Evolutionary conservation across 2,888 invertebrate genomes (phyloP).

Genomic region (Latrodectus hesperus): DNA sequence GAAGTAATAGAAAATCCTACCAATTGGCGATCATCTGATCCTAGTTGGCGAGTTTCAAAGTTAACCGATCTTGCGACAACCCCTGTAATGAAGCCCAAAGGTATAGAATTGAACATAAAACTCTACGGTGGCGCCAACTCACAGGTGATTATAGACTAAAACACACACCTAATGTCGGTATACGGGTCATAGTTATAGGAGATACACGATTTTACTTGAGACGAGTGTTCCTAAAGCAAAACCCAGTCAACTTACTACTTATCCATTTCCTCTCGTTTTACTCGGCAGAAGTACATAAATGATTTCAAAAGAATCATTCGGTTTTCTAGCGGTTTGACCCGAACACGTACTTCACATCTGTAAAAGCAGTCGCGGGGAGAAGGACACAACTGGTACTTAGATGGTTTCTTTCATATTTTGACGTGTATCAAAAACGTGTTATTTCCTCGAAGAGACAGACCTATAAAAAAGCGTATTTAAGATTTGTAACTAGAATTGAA

Average conservation of each 20-base stretch:
- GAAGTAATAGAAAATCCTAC: no score
- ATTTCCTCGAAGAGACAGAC: conserved; percentile 18
- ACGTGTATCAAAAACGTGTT: conserved; percentile 40
- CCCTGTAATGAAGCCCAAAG: conserved; percentile 39
- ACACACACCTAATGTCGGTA: conserved; percentile 60
- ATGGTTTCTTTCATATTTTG: conserved; percentile 22
- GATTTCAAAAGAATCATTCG: conserved; percentile 56
- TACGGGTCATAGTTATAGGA: conserved; percentile 64
- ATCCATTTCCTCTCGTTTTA: conserved; percentile 16
- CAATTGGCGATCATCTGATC: no score
- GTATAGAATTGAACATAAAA: conserved; percentile 37
- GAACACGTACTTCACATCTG: background rate
- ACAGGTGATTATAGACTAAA: conserved; percentile 60
- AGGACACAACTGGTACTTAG: conserved; percentile 40
- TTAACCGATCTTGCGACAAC: conserved; percentile 23
- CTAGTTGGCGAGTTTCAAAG: background rate
- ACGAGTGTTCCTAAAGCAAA: conserved; percentile 35
- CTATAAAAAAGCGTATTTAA: conserved; percentile 6
- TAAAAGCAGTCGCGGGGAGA: conserved; percentile 29
- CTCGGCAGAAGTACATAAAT: conserved; percentile 28
- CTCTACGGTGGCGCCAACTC: conserved; percentile 60
- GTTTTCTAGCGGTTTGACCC: conserved; percentile 15
- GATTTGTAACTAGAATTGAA: conserved; percentile 1
- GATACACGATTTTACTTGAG: conserved; percentile 35
- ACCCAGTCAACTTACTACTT: conserved; percentile 43